Evolutionary conservation across 2,113 vertebrate genomes (phyloP).

Genomic region (Tiliqua scincoides): DNA sequence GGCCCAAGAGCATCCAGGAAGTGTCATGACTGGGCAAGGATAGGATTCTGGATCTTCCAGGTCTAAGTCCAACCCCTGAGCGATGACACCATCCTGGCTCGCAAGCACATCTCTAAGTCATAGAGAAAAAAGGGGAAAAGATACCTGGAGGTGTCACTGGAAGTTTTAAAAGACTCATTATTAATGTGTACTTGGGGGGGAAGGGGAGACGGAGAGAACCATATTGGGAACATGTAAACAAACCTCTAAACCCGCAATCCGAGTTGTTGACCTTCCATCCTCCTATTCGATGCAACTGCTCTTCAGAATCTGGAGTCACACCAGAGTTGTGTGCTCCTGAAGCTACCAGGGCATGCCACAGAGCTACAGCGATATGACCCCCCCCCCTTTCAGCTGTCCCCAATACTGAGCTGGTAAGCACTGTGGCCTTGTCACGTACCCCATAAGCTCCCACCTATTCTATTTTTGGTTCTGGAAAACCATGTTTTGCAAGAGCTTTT

Average conservation of each 20-base stretch:
- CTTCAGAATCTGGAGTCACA: neutral
- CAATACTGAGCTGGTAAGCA: neutral
- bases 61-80: too few relatives aligned
- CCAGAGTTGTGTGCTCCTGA: neutral
- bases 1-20: too few relatives aligned
- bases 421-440: neutral
- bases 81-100: too few relatives aligned
- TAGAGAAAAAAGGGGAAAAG: neutral
- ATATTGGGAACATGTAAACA: neutral
- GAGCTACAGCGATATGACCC: too few relatives aligned
- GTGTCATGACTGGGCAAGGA: too few relatives aligned
- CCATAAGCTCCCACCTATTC: neutral
- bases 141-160: neutral
- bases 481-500: too few relatives aligned
- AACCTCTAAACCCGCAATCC: neutral
- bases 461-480: neutral
- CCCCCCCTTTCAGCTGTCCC: too few relatives aligned
- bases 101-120: neutral
- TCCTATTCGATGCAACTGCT: neutral
- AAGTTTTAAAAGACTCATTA: neutral
- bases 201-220: neutral
- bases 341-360: too few relatives aligned
- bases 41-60: too few relatives aligned
- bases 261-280: neutral
- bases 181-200: neutral